Conservation (phyloP, 2,797 vertebrate genomes). For the Threskiornis aethiopicus region DNA sequence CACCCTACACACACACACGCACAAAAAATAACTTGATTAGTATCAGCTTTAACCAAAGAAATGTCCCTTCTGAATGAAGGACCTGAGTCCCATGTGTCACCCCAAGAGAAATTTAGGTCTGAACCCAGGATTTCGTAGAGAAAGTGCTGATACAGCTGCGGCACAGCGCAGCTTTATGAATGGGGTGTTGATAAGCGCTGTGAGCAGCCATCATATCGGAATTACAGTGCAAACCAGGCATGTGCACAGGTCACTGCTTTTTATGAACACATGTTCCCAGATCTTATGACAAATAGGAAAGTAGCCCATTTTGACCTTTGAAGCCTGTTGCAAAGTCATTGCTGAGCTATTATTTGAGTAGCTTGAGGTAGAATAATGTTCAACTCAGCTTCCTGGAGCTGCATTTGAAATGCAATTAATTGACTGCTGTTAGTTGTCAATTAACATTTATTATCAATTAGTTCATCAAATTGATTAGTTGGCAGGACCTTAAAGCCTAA, state of each 20-base stretch:
- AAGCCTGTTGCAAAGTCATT: constrained; percentile 78
- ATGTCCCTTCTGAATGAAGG: neutral
- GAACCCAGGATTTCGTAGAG: neutral
- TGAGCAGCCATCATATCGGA: constrained; percentile 33
- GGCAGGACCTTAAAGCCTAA: constrained; percentile 80
- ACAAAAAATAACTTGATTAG: neutral
- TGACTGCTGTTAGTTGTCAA: constrained; percentile 87
- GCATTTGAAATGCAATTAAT: constrained; percentile 85
- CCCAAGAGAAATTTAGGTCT: constrained; percentile 17
- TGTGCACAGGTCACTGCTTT: constrained; percentile 62
- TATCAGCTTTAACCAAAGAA: constrained; percentile 4
- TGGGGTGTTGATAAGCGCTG: constrained; percentile 37
- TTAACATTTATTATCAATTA: constrained; percentile 87
- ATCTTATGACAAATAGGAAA: constrained; percentile 71
- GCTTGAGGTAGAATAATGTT: constrained; percentile 82
- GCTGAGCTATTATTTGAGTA: constrained; percentile 79
- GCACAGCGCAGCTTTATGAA: neutral
- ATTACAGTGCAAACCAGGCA: constrained; percentile 32
- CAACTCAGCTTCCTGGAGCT: constrained; percentile 82
- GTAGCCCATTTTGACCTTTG: constrained; percentile 75
- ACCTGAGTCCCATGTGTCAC: neutral
- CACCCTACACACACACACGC: neutral
- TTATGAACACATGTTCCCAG: constrained; percentile 66
- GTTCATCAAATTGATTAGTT: constrained; percentile 85
- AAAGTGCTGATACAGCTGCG: constrained; percentile 50